These are phyloP conservation scores for Bubalus kerabau DNA, from an alignment of 2,113 vertebrate genomes.

Conservation along the genomic window DNA sequence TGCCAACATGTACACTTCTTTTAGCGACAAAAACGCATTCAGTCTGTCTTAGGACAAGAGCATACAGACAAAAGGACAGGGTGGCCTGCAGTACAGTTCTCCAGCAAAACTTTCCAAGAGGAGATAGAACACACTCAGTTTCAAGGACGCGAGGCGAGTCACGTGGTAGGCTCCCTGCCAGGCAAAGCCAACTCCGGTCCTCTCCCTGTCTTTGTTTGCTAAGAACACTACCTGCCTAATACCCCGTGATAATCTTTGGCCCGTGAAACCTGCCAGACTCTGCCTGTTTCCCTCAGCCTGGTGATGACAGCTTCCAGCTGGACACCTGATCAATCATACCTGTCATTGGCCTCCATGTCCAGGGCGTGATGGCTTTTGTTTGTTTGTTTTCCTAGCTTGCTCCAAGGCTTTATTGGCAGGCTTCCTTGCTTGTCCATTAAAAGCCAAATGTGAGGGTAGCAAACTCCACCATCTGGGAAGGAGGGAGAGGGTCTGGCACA, in stretches of 20 bases:
- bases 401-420: slow-evolving; percentile 37
- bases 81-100: accelerated
- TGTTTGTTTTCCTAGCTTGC: slow-evolving; percentile 71
- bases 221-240: not conserved
- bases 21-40: not conserved
- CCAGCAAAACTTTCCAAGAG: not conserved
- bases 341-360: slow-evolving; percentile 46
- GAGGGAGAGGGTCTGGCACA: slow-evolving; percentile 31
- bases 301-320: slow-evolving; percentile 73
- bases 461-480: slow-evolving; percentile 51
- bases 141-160: not conserved
- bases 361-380: slow-evolving; percentile 59
- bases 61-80: not conserved
- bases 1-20: not conserved
- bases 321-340: slow-evolving; percentile 74
- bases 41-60: not conserved
- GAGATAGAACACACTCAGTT: not conserved
- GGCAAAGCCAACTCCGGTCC: not conserved
- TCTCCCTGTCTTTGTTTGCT: slow-evolving; percentile 41
- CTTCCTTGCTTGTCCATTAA: slow-evolving; percentile 55
- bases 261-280: slow-evolving; percentile 42
- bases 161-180: too few species aligned
- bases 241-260: slow-evolving; percentile 54
- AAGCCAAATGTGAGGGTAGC: slow-evolving; percentile 49
- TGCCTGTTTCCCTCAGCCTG: slow-evolving; percentile 60